phyloP scores from a whole-genome alignment of 2,888 invertebrate species.

The Tipula lateralis region DNA sequence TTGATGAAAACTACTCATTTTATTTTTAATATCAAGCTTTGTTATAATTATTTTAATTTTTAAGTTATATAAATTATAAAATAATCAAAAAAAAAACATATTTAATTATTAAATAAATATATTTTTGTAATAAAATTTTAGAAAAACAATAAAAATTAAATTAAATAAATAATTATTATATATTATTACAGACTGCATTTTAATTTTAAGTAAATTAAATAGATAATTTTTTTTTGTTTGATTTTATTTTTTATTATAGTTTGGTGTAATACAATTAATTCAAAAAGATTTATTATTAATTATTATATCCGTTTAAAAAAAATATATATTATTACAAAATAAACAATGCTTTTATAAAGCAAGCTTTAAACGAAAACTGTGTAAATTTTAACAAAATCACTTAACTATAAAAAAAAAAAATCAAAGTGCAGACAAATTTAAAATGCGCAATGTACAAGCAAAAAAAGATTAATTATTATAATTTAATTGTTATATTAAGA shows the following conservation, averaged over 20 bases:
- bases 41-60: slow-evolving; percentile 21
- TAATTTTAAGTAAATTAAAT: slow-evolving; percentile 29
- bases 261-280: background rate
- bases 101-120: slow-evolving; percentile 2
- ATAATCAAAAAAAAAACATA: slow-evolving; percentile 3
- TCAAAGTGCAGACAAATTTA: no score
- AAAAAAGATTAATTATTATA: background rate
- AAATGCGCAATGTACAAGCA: background rate
- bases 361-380: background rate
- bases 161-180: slow-evolving; percentile 20
- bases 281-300: background rate
- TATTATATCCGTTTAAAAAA: background rate
- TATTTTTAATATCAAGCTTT: slow-evolving; percentile 19
- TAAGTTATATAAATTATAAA: background rate
- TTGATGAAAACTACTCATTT: slow-evolving; percentile 19
- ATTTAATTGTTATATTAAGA: background rate
- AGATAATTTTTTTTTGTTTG: background rate
- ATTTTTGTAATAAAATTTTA: background rate
- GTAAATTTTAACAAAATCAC: background rate
- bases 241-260: background rate
- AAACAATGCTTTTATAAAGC: background rate
- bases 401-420: background rate
- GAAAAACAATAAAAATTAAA: background rate
- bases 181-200: slow-evolving; percentile 28
- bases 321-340: background rate